Conservation (phyloP, 2,797 vertebrate species). For the Pseudochirops cupreus region DNA sequence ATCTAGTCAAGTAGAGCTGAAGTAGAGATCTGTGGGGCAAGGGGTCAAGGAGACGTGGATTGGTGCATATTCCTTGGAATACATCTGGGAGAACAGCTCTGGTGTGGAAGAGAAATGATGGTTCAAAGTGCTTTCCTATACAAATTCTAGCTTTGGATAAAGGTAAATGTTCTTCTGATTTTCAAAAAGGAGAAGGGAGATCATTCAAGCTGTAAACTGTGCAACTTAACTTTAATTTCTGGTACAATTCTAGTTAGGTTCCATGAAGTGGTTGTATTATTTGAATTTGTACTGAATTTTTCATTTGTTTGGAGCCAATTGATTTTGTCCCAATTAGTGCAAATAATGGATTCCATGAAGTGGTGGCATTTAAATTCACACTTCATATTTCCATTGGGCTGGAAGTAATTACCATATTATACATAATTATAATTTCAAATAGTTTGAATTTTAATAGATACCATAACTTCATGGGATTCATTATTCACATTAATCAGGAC, state of each 20-base stretch:
- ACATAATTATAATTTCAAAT: conserved; percentile 1
- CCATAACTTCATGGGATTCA: not conserved
- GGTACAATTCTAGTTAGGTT: not conserved
- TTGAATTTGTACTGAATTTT: not conserved
- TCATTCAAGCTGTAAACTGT: not conserved
- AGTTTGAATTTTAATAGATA: not conserved
- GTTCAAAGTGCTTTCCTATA: not conserved
- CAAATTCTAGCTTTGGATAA: not conserved
- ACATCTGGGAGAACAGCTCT: not conserved
- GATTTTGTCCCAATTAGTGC: not conserved
- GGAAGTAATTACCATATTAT: not conserved
- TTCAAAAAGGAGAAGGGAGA: not conserved
- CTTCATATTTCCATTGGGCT: not conserved
- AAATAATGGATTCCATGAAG: not conserved
- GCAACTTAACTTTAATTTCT: not conserved
- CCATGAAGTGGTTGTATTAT: not conserved
- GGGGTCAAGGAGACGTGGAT: not conserved
- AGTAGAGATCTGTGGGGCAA: not conserved
- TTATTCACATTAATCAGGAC: not conserved
- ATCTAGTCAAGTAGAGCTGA: not conserved
- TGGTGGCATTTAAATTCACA: not conserved
- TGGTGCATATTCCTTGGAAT: not conserved
- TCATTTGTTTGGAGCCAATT: not conserved
- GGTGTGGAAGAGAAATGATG: not conserved
- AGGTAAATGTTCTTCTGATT: not conserved